Evolutionary conservation across 2,113 vertebrate genomes (phyloP), one percentile per base, ranked within the genome.

Genomic region (Colossoma macropomum): DNA sequence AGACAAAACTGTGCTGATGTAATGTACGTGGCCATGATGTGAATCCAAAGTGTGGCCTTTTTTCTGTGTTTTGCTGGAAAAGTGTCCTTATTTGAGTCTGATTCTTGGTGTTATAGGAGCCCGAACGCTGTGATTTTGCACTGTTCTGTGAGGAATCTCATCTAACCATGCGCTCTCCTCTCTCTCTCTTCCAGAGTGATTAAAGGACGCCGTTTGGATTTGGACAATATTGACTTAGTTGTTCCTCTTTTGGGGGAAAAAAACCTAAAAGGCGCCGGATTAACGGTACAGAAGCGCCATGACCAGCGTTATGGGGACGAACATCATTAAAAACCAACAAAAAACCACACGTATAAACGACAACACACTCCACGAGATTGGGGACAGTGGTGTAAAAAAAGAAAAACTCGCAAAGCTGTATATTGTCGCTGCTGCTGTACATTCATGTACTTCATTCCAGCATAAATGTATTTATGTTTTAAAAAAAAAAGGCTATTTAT

Each of bases 401-500:
- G n/a, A 91, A 91, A 38, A 23, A 28, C 38, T 85, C 19, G 91
- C 92, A 92, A 94, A 90, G 93, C 93, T 95, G 94, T 95, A 94
- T 90, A 95, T 93, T 94, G 88, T 91, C 90, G 92, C 92, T 93
- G 93, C 90, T 93, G 92, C 93, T 94, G 94, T 94, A 95, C 90
- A 93, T 94, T 93, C 89, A 92, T 91, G 93, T 94, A 95, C 92
- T 91, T 94, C 87, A 89, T 91, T 87, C 89, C 88, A 90, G 90
- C 94, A 94, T 95, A 93, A 94, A 94, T 95, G 94, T 95, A 95
- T 95, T 95, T 95, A 95, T 95, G 95, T 95, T 95, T 92, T 77
- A 91, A 91, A 89, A 90, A 91, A 91, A 90, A 93, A 91, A 90
- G 89, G 93, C 90, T 95, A 95, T 95, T 95, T 95, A 95, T 95